Evolutionary conservation across 2,797 vertebrate genomes (phyloP).

Genomic region (Potorous gilbertii): DNA sequence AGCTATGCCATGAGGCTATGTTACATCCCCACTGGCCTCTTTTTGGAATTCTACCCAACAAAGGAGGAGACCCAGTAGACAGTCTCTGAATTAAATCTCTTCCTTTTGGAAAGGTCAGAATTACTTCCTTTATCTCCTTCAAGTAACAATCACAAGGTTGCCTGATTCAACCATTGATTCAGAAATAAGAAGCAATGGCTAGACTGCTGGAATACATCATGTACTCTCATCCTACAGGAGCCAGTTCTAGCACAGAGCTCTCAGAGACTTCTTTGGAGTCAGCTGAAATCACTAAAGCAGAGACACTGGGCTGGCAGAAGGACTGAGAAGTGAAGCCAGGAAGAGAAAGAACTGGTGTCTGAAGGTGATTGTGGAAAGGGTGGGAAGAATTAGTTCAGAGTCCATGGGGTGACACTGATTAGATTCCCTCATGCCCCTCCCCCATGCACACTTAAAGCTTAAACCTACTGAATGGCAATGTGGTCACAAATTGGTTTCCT

Average conservation of each 20-base stretch:
- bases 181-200: neutral
- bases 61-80: neutral
- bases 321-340: neutral
- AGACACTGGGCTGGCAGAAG: neutral
- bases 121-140: neutral
- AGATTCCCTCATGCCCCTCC: too few relatives aligned
- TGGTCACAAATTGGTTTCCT: too few relatives aligned
- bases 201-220: neutral
- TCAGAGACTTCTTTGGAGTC: neutral
- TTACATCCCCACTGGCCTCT: neutral
- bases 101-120: neutral
- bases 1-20: neutral
- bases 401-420: neutral
- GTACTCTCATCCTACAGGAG: neutral
- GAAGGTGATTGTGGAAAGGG: neutral
- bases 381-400: neutral
- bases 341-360: neutral
- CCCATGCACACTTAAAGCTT: too few relatives aligned
- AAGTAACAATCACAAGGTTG: neutral
- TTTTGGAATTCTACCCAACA: neutral
- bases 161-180: neutral
- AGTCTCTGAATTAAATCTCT: neutral
- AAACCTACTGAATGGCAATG: too few relatives aligned
- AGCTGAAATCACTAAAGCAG: neutral
- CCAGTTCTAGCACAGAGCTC: neutral